Percentiles rank a stretch among this genome's conserved stretches.
phyloP scores from a whole-genome alignment of 2,113 vertebrate species.

The Morone chrysops region DNA sequence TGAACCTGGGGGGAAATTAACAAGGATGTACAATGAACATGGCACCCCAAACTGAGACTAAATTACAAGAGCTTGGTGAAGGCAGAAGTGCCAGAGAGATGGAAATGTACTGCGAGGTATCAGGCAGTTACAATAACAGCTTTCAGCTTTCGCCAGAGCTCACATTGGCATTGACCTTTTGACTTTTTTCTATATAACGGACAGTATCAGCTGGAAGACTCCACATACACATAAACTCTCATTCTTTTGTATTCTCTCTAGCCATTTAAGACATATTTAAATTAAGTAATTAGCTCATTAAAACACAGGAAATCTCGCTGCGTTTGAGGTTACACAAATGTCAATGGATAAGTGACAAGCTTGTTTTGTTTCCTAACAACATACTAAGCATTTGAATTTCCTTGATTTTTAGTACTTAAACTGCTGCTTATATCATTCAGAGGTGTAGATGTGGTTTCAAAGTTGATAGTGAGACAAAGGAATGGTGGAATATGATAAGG shows the following conservation, averaged over 20 bases:
- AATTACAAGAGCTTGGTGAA: slow-evolving; percentile 22
- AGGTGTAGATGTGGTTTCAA: not conserved
- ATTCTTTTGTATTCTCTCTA: not conserved
- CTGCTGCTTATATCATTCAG: not conserved
- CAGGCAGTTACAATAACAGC: not conserved
- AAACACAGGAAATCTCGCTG: too few relatives aligned
- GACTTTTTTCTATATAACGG: not conserved
- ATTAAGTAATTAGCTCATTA: not conserved
- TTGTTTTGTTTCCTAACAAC: not conserved
- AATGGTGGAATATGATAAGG: too few relatives aligned
- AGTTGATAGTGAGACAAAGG: too few relatives aligned
- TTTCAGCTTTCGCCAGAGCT: not conserved
- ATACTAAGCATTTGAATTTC: not conserved
- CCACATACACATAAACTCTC: not conserved
- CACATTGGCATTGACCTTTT: not conserved
- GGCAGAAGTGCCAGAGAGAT: slow-evolving; percentile 12
- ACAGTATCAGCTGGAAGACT: not conserved
- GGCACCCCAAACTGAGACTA: slow-evolving; percentile 30
- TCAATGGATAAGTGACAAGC: too few relatives aligned
- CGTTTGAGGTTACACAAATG: not conserved
- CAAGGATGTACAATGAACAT: slow-evolving; percentile 27
- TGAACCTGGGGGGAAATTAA: slow-evolving; percentile 50
- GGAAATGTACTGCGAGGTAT: not conserved
- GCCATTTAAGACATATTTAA: not conserved
- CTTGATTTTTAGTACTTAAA: not conserved